Percentiles rank a stretch among this genome's conserved stretches.
These are phyloP conservation scores for Sphinx pinastri DNA, from an alignment of 2,888 invertebrate genomes.

Conservation along the genomic window DNA sequence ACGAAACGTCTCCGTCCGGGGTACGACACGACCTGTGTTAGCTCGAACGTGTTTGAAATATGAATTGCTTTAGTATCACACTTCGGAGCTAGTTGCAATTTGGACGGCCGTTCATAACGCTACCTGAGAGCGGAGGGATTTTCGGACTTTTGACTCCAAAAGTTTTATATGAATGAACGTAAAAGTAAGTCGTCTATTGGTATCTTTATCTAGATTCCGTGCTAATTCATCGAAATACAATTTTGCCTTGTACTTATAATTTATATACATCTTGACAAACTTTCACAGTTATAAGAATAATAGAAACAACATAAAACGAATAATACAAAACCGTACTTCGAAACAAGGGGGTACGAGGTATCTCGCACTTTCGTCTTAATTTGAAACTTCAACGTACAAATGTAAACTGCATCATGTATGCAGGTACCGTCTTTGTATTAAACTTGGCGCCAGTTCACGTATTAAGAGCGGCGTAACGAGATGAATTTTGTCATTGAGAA, in stretches of 20 bases:
- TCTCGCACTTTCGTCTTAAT: background rate
- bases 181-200: too few relatives aligned
- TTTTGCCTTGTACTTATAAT: too few relatives aligned
- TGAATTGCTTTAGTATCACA: background rate
- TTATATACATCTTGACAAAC: background rate
- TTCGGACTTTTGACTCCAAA: background rate
- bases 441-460: background rate
- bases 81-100: slow-evolving; percentile 21
- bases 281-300: background rate
- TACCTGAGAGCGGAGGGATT: background rate
- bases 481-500: too few relatives aligned
- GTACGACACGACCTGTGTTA: background rate
- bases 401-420: background rate
- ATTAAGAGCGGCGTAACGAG: too few relatives aligned
- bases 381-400: background rate
- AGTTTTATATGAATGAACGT: background rate
- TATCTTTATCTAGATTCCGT: too few relatives aligned
- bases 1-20: slow-evolving; percentile 13
- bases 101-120: background rate
- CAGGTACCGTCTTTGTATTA: background rate
- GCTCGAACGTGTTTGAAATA: slow-evolving; percentile 9
- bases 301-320: background rate
- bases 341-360: background rate
- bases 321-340: too few relatives aligned
- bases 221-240: too few relatives aligned